These are phyloP conservation scores for Drosophila mettleri DNA, from an alignment of 2,888 invertebrate species.

Conservation along the genomic window DNA sequence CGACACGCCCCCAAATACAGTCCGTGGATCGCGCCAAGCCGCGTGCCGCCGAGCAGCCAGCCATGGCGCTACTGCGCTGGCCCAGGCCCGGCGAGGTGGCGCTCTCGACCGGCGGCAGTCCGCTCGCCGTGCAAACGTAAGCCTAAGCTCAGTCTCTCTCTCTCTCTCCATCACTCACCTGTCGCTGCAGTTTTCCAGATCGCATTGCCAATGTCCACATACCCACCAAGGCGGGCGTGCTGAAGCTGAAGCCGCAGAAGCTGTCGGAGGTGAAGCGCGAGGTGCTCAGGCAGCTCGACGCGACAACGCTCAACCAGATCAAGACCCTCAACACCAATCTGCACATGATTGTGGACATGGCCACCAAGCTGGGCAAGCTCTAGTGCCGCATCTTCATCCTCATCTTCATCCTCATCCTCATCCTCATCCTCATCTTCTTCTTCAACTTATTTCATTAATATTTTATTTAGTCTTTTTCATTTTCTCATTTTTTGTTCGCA, in stretches of 20 bases:
- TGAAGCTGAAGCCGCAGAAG: constrained; percentile 81
- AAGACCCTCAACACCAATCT: constrained; percentile 81
- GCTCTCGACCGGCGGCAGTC: constrained; percentile 83
- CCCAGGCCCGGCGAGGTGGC: constrained; percentile 84
- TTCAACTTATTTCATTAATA: constrained; percentile 59
- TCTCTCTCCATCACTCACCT: background rate
- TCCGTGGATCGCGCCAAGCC: constrained; percentile 8
- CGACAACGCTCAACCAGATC: constrained; percentile 79
- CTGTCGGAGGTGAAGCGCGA: constrained; percentile 71
- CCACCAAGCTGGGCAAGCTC: constrained; percentile 49
- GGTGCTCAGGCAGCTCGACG: constrained; percentile 76
- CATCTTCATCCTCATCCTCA: background rate
- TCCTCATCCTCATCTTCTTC: background rate
- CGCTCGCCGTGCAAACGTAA: constrained; percentile 82
- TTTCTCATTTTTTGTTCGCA: constrained; percentile 65
- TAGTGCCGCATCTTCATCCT: background rate
- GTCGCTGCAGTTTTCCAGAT: constrained; percentile 67
- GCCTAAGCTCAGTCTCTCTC: background rate
- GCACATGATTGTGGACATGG: constrained; percentile 80
- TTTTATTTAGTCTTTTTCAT: constrained; percentile 77
- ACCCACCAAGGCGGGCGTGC: constrained; percentile 80
- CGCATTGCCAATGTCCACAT: constrained; percentile 81
- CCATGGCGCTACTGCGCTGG: constrained; percentile 83
- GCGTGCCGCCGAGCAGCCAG: constrained; percentile 37
- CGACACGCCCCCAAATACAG: background rate